phyloP scores from a whole-genome alignment of 2,113 vertebrate species.

The Cygnus buccinator region DNA sequence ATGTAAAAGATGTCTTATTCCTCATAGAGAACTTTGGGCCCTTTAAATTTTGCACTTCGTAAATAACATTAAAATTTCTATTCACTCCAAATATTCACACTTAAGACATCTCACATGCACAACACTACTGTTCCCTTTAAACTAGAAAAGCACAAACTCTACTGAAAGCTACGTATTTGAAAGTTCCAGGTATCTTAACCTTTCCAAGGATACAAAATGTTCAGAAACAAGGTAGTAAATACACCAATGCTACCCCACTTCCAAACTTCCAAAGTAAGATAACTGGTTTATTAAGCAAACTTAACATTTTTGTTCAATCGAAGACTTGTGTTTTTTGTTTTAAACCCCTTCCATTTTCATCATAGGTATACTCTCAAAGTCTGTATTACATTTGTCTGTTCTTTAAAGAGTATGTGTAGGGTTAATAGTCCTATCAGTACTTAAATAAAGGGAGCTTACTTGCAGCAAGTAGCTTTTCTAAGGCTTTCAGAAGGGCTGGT shows the following conservation, averaged over 20 bases:
- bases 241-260: not conserved
- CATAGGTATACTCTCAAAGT: not conserved
- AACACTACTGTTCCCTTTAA: constrained; percentile 24
- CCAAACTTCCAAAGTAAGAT: not conserved
- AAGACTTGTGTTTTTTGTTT: not conserved
- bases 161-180: constrained; percentile 29
- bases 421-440: not conserved
- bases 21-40: not conserved
- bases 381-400: constrained; percentile 32
- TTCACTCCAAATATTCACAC: constrained; percentile 43
- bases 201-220: not conserved
- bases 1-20: not conserved
- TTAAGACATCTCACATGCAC: constrained; percentile 51
- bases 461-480: not conserved
- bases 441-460: not conserved
- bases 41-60: not conserved
- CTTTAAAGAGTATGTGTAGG: constrained; percentile 2
- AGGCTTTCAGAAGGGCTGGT: constrained; percentile 35
- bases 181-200: not conserved
- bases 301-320: not conserved
- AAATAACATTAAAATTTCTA: constrained; percentile 13
- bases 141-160: constrained; percentile 43
- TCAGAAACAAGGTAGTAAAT: constrained; percentile 46
- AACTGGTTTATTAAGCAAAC: not conserved
- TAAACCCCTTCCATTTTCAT: not conserved